Evolutionary conservation across 1,140 invertebrate species (phyloP).

Genomic region (Ceratosolen fusciceps): DNA sequence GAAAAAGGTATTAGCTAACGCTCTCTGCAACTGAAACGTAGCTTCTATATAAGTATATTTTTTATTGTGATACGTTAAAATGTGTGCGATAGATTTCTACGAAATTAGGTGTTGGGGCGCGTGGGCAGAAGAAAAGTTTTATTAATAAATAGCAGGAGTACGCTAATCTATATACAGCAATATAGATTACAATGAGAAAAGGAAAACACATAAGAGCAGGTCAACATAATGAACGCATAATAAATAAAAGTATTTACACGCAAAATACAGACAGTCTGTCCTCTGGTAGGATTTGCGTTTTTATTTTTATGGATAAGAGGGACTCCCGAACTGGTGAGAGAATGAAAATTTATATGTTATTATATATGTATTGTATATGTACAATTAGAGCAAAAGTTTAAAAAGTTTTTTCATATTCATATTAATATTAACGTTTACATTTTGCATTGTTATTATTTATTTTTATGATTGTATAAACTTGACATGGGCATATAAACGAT

Average conservation of each 20-base stretch:
- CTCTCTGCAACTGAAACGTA: constrained; percentile 34
- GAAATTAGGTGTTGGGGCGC: constrained; percentile 4
- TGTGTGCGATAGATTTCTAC: constrained; percentile 33
- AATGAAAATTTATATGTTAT: constrained; percentile 37
- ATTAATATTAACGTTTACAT: no score
- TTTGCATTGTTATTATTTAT: no score
- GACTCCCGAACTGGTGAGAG: constrained; percentile 15
- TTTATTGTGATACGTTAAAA: constrained; percentile 41
- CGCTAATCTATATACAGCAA: constrained; percentile 50
- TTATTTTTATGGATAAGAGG: constrained; percentile 44
- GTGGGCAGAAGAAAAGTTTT: background rate
- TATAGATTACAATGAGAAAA: constrained; percentile 23
- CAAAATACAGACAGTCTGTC: constrained; percentile 51
- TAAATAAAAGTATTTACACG: constrained; percentile 52
- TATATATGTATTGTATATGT: constrained; percentile 31
- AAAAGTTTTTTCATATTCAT: constrained; percentile 1
- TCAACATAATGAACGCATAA: background rate
- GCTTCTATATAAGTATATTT: constrained; percentile 46
- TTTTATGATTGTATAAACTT: no score
- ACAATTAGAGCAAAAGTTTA: constrained; percentile 11
- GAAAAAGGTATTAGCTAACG: constrained; percentile 35
- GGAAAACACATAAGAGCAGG: background rate
- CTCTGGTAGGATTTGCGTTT: constrained; percentile 64
- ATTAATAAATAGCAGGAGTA: background rate
- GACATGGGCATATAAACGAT: background rate